phyloP scores from a whole-genome alignment of 2,797 vertebrate species.

The Syncerus caffer region DNA sequence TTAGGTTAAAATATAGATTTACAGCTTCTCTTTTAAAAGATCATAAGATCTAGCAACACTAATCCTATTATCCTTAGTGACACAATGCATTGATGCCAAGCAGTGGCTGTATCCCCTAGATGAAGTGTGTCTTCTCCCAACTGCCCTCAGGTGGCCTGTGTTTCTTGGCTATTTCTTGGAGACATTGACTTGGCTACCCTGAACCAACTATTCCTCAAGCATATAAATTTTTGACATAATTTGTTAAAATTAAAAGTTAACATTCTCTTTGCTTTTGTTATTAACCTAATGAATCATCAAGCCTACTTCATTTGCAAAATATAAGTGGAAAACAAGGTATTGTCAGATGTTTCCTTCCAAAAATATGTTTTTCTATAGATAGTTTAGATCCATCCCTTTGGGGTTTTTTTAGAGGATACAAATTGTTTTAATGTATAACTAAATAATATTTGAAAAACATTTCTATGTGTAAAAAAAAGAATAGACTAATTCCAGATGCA shows the following conservation, averaged over 20 bases:
- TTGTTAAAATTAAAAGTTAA: background rate
- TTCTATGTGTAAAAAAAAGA: background rate
- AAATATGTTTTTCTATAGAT: background rate
- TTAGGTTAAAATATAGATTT: background rate
- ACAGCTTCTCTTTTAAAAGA: background rate
- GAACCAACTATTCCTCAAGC: background rate
- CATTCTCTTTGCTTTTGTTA: background rate
- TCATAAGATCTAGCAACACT: background rate
- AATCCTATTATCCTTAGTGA: background rate
- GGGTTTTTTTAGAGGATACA: background rate
- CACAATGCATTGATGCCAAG: background rate
- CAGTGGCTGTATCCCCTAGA: background rate
- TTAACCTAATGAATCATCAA: background rate
- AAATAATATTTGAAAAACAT: background rate
- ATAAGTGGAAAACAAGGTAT: background rate
- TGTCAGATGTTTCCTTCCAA: background rate
- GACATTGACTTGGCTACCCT: background rate
- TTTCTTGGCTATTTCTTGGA: background rate
- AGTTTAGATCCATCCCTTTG: background rate
- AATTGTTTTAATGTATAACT: background rate
- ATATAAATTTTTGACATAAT: background rate
- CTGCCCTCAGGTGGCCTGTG: background rate
- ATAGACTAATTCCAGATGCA: background rate
- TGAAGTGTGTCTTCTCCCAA: background rate
- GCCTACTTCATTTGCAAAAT: background rate